Evolutionary conservation across 1,140 invertebrate genomes (phyloP).

Genomic region (Brachionus asplanchnoidis): DNA sequence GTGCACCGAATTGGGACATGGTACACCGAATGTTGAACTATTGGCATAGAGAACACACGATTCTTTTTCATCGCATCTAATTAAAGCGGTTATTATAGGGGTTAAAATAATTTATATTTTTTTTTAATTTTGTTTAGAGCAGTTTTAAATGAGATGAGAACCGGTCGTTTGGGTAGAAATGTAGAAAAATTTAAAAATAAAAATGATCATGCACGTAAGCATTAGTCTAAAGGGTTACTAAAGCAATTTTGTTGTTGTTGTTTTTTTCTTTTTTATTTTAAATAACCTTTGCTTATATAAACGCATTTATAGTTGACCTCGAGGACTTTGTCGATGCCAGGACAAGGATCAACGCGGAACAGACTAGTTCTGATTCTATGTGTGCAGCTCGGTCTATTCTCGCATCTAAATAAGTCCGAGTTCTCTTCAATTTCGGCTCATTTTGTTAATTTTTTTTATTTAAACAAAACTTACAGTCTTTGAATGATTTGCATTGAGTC

Average conservation of each 20-base stretch:
- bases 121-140: background rate
- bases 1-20: conserved; percentile 35
- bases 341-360: background rate
- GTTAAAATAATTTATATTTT: background rate
- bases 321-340: conserved; percentile 9
- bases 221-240: background rate
- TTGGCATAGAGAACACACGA: conserved; percentile 31
- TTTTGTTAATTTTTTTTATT: background rate
- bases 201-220: background rate
- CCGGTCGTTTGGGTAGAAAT: no score
- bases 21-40: conserved; percentile 20
- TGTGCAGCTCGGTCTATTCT: background rate
- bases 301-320: conserved; percentile 32
- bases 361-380: background rate
- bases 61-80: conserved; percentile 30
- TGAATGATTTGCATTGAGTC: conserved; percentile 24
- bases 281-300: background rate
- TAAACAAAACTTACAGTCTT: background rate
- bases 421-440: conserved; percentile 28
- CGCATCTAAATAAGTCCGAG: conserved; percentile 8
- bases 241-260: background rate
- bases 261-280: background rate
- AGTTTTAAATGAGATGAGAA: background rate
- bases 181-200: background rate
- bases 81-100: background rate